These are phyloP conservation scores for Prionchulus punctatus DNA, from an alignment of 2,888 invertebrate species.

Conservation along the genomic window DNA sequence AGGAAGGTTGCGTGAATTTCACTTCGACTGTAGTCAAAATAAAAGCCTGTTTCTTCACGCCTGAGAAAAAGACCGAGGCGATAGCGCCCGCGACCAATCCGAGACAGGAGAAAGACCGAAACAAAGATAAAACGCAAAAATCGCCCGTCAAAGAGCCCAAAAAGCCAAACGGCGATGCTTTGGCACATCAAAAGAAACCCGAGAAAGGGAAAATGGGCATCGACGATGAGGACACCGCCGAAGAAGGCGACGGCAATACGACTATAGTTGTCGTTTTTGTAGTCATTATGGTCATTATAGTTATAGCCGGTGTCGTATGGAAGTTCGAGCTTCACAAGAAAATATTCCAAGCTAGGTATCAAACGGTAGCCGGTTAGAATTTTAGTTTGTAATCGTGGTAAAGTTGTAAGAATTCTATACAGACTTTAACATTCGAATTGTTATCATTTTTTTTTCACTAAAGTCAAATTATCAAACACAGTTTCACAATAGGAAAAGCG, in stretches of 20 bases:
- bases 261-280: slow-evolving; percentile 7
- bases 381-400: too few relatives aligned
- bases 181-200: neutral
- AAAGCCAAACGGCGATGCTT: neutral
- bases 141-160: neutral
- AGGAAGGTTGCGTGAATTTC: neutral
- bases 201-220: neutral
- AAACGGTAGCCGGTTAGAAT: slow-evolving; percentile 24
- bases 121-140: neutral
- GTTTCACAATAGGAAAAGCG: too few relatives aligned
- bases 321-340: slow-evolving; percentile 28
- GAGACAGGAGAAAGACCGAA: neutral
- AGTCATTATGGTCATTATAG: slow-evolving; percentile 24
- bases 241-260: slow-evolving; percentile 6
- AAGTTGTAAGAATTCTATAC: too few relatives aligned
- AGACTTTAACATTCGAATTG: too few relatives aligned
- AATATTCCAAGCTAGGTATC: slow-evolving; percentile 30
- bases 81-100: too few relatives aligned
- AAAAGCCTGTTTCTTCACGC: neutral
- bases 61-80: neutral
- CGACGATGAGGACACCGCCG: neutral
- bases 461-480: too few relatives aligned
- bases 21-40: neutral
- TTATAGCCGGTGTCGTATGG: slow-evolving; percentile 27
- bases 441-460: too few relatives aligned